These are phyloP conservation scores for Melangyna quadrimaculata DNA, from an alignment of 2,888 invertebrate genomes.

Conservation along the genomic window DNA sequence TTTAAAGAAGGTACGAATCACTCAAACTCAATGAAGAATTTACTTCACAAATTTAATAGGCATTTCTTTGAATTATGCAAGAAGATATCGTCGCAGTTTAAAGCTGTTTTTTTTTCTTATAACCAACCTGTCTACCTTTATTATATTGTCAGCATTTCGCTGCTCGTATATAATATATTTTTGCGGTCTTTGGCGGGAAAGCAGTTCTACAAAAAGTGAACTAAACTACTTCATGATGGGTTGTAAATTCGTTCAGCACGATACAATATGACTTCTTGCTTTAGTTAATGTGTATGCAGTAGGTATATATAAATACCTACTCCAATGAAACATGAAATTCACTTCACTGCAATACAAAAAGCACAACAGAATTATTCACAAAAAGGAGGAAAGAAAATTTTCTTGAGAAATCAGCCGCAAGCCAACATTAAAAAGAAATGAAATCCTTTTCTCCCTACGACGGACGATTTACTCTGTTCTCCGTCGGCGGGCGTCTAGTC, in stretches of 20 bases:
- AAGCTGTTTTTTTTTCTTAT: too few relatives aligned
- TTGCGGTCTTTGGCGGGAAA: slow-evolving; percentile 2
- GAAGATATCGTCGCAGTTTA: too few relatives aligned
- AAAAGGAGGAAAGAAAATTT: slow-evolving; percentile 34
- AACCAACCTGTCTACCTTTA: too few relatives aligned
- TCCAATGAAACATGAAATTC: too few relatives aligned
- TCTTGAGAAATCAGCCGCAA: slow-evolving; percentile 50
- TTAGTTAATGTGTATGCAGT: background rate
- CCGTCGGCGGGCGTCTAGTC: slow-evolving; percentile 1
- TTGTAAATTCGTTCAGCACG: background rate
- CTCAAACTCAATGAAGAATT: too few relatives aligned
- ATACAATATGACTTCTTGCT: background rate
- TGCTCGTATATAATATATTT: too few relatives aligned
- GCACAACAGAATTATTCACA: slow-evolving; percentile 14
- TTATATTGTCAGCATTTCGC: background rate
- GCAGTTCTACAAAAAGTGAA: background rate
- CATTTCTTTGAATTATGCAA: too few relatives aligned
- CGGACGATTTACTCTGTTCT: background rate
- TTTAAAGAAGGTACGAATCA: too few relatives aligned
- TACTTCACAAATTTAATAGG: too few relatives aligned
- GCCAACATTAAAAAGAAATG: slow-evolving; percentile 31
- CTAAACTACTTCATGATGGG: background rate
- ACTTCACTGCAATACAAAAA: slow-evolving; percentile 4
- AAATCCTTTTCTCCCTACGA: background rate
- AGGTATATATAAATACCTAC: too few relatives aligned